phyloP scores from a whole-genome alignment of 2,797 vertebrate species.

The Emydoidea blandingii region DNA sequence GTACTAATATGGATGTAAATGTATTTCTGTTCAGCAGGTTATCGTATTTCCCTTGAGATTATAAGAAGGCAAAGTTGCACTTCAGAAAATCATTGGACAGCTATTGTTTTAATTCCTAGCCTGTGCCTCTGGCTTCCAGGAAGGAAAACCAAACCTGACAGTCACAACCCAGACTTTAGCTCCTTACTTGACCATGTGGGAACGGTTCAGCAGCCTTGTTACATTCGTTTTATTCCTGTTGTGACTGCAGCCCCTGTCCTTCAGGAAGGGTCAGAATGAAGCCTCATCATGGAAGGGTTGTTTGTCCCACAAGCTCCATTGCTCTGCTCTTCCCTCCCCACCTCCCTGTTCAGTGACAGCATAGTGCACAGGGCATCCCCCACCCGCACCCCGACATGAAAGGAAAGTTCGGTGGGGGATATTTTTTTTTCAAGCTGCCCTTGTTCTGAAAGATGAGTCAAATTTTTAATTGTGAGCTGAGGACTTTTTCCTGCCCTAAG shows the following conservation, averaged over 20 bases:
- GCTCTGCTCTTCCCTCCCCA: too few species aligned
- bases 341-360: too few species aligned
- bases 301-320: too few species aligned
- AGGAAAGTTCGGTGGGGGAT: background rate
- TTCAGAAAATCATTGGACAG: background rate
- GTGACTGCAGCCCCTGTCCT: too few species aligned
- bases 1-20: background rate
- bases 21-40: too few species aligned
- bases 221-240: background rate
- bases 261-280: too few species aligned
- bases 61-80: background rate
- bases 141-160: background rate
- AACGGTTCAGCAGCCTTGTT: too few species aligned
- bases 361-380: background rate
- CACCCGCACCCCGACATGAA: background rate
- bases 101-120: background rate
- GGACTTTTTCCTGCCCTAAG: background rate
- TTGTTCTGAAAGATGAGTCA: background rate
- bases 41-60: background rate
- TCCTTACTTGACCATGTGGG: too few species aligned
- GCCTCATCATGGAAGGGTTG: too few species aligned
- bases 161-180: too few species aligned
- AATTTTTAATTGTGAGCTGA: accelerated
- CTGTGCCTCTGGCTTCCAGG: background rate
- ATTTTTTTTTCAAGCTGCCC: background rate